Conservation (phyloP, 2,888 invertebrate species). For the Masnerella sp. region DNA sequence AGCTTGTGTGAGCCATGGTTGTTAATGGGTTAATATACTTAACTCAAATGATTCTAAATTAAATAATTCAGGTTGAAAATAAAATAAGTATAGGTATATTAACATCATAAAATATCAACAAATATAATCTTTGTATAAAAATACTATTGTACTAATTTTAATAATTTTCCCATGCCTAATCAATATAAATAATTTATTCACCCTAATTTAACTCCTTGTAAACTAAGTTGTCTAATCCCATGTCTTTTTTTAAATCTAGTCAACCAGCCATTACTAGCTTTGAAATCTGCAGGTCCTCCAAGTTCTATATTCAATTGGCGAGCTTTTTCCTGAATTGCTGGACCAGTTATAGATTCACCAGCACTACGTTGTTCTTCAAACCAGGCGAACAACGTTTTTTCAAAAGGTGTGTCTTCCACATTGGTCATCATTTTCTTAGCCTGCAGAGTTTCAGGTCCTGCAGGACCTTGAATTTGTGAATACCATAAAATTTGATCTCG, state of each 20-base stretch:
- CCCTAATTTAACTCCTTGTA: constrained; percentile 48
- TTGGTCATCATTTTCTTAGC: constrained; percentile 45
- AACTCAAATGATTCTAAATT: no score
- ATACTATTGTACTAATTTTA: no score
- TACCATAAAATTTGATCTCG: constrained; percentile 40
- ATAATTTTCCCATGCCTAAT: no score
- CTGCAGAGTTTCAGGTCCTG: constrained; percentile 34
- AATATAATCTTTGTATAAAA: no score
- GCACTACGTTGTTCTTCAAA: constrained; percentile 30
- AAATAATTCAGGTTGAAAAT: no score
- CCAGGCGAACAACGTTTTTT: constrained; percentile 41
- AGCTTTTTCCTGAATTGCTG: constrained; percentile 39
- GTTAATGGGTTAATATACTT: no score
- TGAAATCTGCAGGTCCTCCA: constrained; percentile 48
- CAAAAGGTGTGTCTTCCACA: constrained; percentile 41
- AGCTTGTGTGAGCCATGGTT: no score
- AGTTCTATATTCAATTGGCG: constrained; percentile 34
- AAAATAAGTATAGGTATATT: no score
- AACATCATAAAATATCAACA: no score
- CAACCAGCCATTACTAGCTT: constrained; percentile 56
- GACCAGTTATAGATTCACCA: constrained; percentile 38
- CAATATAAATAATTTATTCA: constrained; percentile 36
- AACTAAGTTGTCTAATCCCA: constrained; percentile 48
- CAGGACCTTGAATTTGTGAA: constrained; percentile 42
- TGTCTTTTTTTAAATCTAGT: constrained; percentile 54